These are phyloP conservation scores for Prinia subflava DNA, from an alignment of 2,113 vertebrate species.

Conservation along the genomic window DNA sequence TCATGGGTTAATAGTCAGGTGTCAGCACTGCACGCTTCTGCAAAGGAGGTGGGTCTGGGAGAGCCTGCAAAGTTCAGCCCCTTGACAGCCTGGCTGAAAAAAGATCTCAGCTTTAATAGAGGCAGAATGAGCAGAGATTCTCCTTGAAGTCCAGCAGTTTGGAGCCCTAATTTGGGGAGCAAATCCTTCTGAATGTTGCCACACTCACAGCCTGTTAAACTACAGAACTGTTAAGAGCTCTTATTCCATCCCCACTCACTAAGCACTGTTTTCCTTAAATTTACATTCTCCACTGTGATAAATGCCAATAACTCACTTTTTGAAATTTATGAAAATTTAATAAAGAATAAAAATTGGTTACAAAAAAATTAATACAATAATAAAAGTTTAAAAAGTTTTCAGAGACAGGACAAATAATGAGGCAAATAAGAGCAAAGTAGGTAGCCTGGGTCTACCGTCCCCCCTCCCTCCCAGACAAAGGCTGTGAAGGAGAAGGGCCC, in stretches of 20 bases:
- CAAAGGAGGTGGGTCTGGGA: neutral
- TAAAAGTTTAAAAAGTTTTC: too few relatives aligned
- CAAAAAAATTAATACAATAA: too few relatives aligned
- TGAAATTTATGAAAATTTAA: too few relatives aligned
- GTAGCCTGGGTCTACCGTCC: too few relatives aligned
- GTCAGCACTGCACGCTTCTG: neutral
- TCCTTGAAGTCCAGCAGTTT: neutral
- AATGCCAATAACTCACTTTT: too few relatives aligned
- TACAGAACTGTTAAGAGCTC: neutral
- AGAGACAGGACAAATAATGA: too few relatives aligned
- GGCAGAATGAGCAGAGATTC: neutral
- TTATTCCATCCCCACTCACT: neutral
- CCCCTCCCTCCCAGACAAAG: too few relatives aligned
- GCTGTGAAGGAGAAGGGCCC: too few relatives aligned
- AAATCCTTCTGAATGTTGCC: fast-evolving
- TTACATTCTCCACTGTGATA: neutral
- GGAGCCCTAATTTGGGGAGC: neutral
- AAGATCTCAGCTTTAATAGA: neutral
- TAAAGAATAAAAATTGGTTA: too few relatives aligned
- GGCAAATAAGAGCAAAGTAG: too few relatives aligned
- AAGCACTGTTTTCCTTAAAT: neutral
- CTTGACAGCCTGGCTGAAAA: neutral
- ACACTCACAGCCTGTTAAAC: neutral
- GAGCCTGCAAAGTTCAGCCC: neutral
- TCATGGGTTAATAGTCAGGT: neutral